Conservation (phyloP, 2,888 invertebrate species). For the Amphiduros pacificus region DNA sequence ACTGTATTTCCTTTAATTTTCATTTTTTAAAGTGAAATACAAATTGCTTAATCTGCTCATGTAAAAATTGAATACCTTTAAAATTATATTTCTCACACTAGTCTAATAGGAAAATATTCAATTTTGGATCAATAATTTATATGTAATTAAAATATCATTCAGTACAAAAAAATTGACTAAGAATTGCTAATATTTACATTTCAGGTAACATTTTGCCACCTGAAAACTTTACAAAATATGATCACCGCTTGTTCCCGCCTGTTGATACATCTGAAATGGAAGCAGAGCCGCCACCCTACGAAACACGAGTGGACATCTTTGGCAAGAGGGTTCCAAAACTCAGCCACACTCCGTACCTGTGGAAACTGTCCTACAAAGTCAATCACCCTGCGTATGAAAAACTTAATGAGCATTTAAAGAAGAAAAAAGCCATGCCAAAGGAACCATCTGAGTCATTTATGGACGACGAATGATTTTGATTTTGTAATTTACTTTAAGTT, state of each 20-base stretch:
- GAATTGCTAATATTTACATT: constrained; percentile 1
- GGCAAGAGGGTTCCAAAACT: constrained; percentile 41
- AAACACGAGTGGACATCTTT: constrained; percentile 39
- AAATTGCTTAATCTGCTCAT: too few relatives aligned
- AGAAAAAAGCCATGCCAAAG: constrained; percentile 16
- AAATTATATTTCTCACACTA: too few relatives aligned
- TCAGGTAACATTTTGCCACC: constrained; percentile 56
- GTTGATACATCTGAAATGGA: constrained; percentile 7
- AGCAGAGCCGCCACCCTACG: constrained; percentile 40
- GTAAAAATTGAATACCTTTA: too few relatives aligned
- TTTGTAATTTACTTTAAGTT: too few relatives aligned
- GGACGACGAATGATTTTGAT: too few relatives aligned
- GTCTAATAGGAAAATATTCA: too few relatives aligned
- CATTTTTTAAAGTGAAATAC: too few relatives aligned
- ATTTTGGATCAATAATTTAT: too few relatives aligned
- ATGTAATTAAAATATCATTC: not conserved
- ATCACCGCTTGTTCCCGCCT: constrained; percentile 45
- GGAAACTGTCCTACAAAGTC: constrained; percentile 52
- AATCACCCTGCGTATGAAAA: constrained; percentile 50
- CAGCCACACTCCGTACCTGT: constrained; percentile 39
- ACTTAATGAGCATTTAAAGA: constrained; percentile 39
- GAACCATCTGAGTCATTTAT: too few relatives aligned
- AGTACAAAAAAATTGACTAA: not conserved
- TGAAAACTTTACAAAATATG: constrained; percentile 51
- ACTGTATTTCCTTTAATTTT: too few relatives aligned